A percentile compares a stretch with the other conserved stretches of the same genome.
Conservation (phyloP, 1,140 invertebrate genomes). For the Melanaphis sacchari region DNA sequence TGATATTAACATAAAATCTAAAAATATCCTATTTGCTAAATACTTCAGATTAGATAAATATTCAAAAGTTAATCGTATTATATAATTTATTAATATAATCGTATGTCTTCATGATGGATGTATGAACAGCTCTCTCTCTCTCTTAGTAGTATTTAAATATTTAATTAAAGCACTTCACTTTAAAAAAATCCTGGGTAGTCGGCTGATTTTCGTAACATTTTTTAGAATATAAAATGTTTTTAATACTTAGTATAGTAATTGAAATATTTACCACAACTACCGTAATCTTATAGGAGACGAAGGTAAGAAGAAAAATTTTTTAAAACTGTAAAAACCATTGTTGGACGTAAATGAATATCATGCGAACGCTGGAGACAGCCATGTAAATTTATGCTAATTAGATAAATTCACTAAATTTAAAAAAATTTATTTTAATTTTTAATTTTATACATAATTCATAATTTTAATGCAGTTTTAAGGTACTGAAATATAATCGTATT, state of each 20-base stretch:
- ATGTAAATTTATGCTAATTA: neutral
- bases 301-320: neutral
- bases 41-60: too few relatives aligned
- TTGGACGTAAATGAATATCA: neutral
- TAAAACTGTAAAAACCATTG: neutral
- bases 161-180: too few relatives aligned
- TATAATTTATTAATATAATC: too few relatives aligned
- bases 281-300: neutral
- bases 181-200: too few relatives aligned
- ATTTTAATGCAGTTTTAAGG: neutral
- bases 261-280: neutral
- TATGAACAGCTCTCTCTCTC: too few relatives aligned
- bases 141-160: too few relatives aligned
- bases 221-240: neutral
- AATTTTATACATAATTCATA: neutral
- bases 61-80: too few relatives aligned
- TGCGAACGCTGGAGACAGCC: neutral
- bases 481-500: neutral
- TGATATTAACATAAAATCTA: too few relatives aligned
- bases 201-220: neutral
- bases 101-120: too few relatives aligned
- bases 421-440: neutral
- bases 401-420: neutral
- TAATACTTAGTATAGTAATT: neutral
- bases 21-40: too few relatives aligned